These are phyloP conservation scores for Chalcosyrphus nemorum DNA, from an alignment of 2,888 invertebrate species.

Conservation along the genomic window DNA sequence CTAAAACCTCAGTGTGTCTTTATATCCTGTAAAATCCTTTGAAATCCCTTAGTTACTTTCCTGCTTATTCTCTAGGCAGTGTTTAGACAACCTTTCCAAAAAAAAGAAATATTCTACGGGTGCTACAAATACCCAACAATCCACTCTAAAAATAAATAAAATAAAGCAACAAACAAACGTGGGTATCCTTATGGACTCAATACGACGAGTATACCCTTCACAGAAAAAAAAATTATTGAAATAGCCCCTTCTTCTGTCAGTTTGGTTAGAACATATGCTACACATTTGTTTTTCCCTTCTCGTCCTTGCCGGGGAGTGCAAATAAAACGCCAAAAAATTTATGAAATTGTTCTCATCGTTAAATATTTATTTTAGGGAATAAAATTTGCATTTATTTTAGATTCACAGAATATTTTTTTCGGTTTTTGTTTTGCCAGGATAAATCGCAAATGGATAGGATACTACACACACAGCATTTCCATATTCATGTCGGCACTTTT, in stretches of 20 bases:
- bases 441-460: neutral
- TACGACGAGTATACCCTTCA: too few relatives aligned
- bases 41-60: too few relatives aligned
- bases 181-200: neutral
- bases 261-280: neutral
- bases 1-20: too few relatives aligned
- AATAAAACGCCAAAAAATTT: neutral
- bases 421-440: neutral
- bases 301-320: too few relatives aligned
- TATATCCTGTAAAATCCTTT: too few relatives aligned
- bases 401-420: neutral
- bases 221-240: neutral
- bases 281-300: conserved; percentile 1
- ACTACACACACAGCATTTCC: neutral
- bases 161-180: neutral
- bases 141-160: neutral
- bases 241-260: neutral
- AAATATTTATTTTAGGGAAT: conserved; percentile 15
- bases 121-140: neutral
- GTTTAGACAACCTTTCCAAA: neutral
- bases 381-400: conserved; percentile 9
- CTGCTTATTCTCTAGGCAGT: too few relatives aligned
- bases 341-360: conserved; percentile 10
- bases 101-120: neutral
- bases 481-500: conserved; percentile 21